Evolutionary conservation across 2,888 invertebrate species (phyloP).

Genomic region (Hypena proboscidalis): DNA sequence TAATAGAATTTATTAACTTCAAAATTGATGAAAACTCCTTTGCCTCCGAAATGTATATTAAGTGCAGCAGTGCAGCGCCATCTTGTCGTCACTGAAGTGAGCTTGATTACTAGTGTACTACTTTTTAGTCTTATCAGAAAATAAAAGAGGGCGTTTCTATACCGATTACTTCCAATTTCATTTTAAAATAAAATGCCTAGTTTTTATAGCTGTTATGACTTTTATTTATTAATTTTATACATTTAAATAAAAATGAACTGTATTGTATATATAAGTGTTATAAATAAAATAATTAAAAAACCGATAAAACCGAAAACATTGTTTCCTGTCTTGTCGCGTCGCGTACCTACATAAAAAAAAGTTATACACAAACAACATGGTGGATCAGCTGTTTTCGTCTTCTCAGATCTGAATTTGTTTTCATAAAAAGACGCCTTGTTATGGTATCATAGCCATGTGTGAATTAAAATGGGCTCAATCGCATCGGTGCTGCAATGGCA

Average conservation of each 20-base stretch:
- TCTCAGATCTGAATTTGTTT: conserved; percentile 71
- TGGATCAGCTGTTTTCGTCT: conserved; percentile 87
- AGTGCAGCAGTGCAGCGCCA: conserved; percentile 6
- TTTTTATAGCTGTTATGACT: no score
- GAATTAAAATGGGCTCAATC: conserved; percentile 94
- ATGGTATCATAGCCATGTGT: conserved; percentile 85
- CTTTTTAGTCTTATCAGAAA: no score
- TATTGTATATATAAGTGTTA: background rate
- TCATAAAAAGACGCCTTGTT: conserved; percentile 75
- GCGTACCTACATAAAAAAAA: conserved; percentile 58
- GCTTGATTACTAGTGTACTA: no score
- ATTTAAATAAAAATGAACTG: no score
- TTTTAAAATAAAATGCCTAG: no score
- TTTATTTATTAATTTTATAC: no score
- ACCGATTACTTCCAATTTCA: no score
- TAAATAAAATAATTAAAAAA: conserved; percentile 15
- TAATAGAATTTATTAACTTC: no score
- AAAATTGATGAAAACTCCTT: no score
- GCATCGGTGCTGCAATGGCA: conserved; percentile 97
- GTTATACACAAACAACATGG: conserved; percentile 86
- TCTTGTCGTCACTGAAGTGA: no score
- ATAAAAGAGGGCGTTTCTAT: no score
- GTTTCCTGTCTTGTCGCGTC: conserved; percentile 10
- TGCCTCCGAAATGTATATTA: no score
- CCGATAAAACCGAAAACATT: conserved; percentile 29